These are phyloP conservation scores for Heterodera filipjevi DNA, from an alignment of 2,888 invertebrate genomes.

Conservation along the genomic window DNA sequence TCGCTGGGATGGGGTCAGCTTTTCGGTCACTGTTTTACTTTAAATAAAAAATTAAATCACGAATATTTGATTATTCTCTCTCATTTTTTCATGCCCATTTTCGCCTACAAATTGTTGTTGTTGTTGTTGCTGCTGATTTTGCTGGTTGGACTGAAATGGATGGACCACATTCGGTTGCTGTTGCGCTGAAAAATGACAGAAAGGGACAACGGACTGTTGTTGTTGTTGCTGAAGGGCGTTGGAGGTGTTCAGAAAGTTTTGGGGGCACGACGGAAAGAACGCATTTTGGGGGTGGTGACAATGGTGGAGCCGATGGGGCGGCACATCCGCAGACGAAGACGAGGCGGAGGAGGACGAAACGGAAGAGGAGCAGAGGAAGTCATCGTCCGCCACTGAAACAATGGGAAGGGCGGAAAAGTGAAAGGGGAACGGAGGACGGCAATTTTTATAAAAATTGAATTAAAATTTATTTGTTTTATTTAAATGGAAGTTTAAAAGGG, in stretches of 20 bases:
- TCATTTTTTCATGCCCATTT: background rate
- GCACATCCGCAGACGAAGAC: background rate
- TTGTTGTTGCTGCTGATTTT: slow-evolving; percentile 45
- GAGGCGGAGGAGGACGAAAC: background rate
- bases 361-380: slow-evolving; percentile 2
- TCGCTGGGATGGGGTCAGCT: no score
- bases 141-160: slow-evolving; percentile 49
- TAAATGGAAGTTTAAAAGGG: background rate
- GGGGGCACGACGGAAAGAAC: background rate
- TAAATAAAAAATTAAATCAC: no score
- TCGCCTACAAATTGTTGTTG: slow-evolving; percentile 10
- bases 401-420: background rate
- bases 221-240: background rate
- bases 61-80: no score
- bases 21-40: no score
- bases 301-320: slow-evolving; percentile 3
- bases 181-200: background rate
- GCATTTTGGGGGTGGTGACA: background rate
- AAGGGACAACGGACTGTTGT: background rate
- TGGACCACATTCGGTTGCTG: background rate
- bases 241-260: background rate
- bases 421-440: background rate
- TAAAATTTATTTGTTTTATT: background rate
- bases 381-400: slow-evolving; percentile 24
- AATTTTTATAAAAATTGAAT: background rate